Base-by-base conservation (phyloP, 2,797 vertebrate genomes). In the Phoebastria nigripes region DNA sequence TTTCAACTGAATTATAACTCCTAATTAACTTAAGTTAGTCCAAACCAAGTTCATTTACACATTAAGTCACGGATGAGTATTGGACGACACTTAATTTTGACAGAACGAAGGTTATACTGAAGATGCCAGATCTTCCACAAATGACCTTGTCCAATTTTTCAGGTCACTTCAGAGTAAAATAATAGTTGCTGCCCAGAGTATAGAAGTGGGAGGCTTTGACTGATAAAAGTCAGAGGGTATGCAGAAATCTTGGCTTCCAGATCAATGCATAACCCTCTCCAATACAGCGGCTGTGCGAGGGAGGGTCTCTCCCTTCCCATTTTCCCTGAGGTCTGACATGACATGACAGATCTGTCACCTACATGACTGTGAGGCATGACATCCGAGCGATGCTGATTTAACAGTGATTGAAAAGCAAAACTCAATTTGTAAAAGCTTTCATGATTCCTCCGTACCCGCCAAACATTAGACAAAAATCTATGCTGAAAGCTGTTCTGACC, bases 341-440 rank as follows among this genome's bases (percentile, higher is more conserved):
- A 92, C 35, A 26, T 35, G 89, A 87, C 92, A 89, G 41, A 59
- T 22, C 28, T 91, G 90, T 77, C 92, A 91, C 81, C 59, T 61
- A 17, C 58, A 28, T 29, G 41, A 51, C 42, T 39, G 39, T 31
- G 52, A 81, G 63, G 26, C 2, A 8, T 31, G 58, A 73, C 82
- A 93, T 51, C 39, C 11, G 2, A 25, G 76, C 0, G 33, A 63
- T 28, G 65, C 37, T 89, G 76, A 79, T 87, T 54, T 91, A 93
- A 71, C 47, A 54, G 44, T 24, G 89, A 94, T 17, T 67, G 89
- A 87, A 84, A 88, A 91, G 81, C 71, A 93, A 76, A 87, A 85
- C 59, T 67, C 8, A 0, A 73, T 93, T 82, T 95, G 62, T 87
- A 70, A 82, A 87, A 62, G 59, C 67, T 73, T 67, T 77, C 67